Base-by-base conservation (phyloP, 37 sponge, comb jelly and placozoan species). In the Lycopodina hypogea region DNA sequence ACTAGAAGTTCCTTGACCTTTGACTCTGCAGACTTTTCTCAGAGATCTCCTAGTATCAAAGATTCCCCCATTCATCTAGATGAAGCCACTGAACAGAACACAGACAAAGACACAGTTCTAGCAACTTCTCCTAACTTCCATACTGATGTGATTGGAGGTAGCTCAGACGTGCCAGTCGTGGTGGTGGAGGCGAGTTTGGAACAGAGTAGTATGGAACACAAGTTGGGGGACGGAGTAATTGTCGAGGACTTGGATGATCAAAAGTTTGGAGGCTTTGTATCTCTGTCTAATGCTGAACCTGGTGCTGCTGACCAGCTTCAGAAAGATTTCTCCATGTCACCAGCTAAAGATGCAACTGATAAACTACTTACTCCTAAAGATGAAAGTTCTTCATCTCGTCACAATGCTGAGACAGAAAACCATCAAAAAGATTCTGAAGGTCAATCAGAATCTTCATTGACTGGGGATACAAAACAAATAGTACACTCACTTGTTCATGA, bases 1-100 rank as follows among this genome's bases (percentile, higher is more conserved):
- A 41, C 81, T 3, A 41, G 56, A 52, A 87, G 81, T 57, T 87
- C 87, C 22, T 74, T 79, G n/a, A 41, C 59, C 53, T 81, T 81
- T 48, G 87, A 80, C 28, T 51, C 34, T 35, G 38, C 42, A 28
- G 79, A 78, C 26, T 53, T 65, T 52, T 24, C 40, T 55, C 15
- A 33, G 23, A 60, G 30, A 3, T n/a, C 64, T 37, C 64, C 77
- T 18, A 14, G 6, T 3, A n/a, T 26, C 53, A 2, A 45, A 45
- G 48, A 45, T 45, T 4, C 48, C 8, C 48, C 48, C 48, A 45
- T 45, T 45, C 48, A 4, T 45, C 8, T 45, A 4, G 9, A 45
- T 45, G 48, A 9, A 9, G 9, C 8, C 48, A 45, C 48, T 45
- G 48, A 45, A 9, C 48, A 45, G 48, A 45, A 9, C 48, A 45